Evolutionary conservation across 1,140 invertebrate genomes (phyloP), one percentile per base, ranked within the genome.

Genomic region (Coelopa frigida): DNA sequence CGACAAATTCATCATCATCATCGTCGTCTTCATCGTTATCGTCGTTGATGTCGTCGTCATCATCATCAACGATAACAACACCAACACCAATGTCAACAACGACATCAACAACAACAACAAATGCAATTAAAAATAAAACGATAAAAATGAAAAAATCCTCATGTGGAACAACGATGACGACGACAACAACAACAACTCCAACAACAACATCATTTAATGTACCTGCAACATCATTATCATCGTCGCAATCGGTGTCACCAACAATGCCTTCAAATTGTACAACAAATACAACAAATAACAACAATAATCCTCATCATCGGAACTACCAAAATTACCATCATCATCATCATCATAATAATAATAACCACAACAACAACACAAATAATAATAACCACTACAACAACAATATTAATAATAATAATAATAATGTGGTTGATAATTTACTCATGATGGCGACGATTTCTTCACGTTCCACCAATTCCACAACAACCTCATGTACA

Each of bases 1-100:
- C 36, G 14, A 38, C 18, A 38, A 15, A 3, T 18, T 18, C 18
- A 38, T 18, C 18, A 38, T n/a, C 23, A 41, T 24, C 18, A 41
- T 24, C 42, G n/a, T n/a, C 36, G 12, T 18, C 17, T 15, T 21
- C 17, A 38, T 38, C 36, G 10, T 12, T 24, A 47, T 50, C 50
- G n/a, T n/a, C n/a, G n/a, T n/a, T n/a, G n/a, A n/a, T n/a, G n/a
- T n/a, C n/a, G 48, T 45, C 49, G 37, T 49, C 46, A 42, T 50
- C 49, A 48, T 47, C 47, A 45, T 37, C 55, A 35, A 51, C 44
- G 48, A 46, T 31, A 40, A 35, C 43, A 27, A 45, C 42, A 41
- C 17, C 29, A 41, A 33, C 21, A 21, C 11, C 33, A 18, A 17
- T 29, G 18, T 21, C 43, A 5, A 11, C 36, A 40, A 49, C 26